These are phyloP conservation scores for Ctenopoma multispine DNA, from an alignment of 2,797 vertebrate genomes.

Conservation along the genomic window DNA sequence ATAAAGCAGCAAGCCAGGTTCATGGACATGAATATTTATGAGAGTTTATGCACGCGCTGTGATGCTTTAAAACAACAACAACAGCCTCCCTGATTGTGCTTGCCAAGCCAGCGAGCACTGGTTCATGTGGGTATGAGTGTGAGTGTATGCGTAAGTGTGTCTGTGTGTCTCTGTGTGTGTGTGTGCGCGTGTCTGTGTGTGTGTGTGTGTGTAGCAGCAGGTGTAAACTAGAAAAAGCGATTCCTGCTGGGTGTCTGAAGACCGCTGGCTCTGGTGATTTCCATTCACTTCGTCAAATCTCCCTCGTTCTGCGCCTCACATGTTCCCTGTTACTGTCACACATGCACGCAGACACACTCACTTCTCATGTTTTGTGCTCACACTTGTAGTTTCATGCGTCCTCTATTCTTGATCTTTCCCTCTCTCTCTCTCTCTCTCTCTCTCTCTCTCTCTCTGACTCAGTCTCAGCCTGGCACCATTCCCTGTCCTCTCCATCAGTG, in stretches of 20 bases:
- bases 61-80: slow-evolving; percentile 82
- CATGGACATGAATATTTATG: slow-evolving; percentile 83
- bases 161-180: slow-evolving; percentile 12
- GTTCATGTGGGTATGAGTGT: slow-evolving; percentile 24
- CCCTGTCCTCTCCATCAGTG: slow-evolving; percentile 13
- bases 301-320: slow-evolving; percentile 56
- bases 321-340: slow-evolving; percentile 42
- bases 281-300: slow-evolving; percentile 59
- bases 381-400: slow-evolving; percentile 41
- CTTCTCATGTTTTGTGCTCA: slow-evolving; percentile 36
- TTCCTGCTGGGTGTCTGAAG: slow-evolving; percentile 75
- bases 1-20: slow-evolving; percentile 81
- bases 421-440: background rate
- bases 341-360: slow-evolving; percentile 9
- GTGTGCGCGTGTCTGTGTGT: slow-evolving; percentile 10
- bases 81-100: slow-evolving; percentile 72
- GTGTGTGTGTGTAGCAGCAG: slow-evolving; percentile 61
- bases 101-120: slow-evolving; percentile 68
- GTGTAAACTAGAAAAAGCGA: slow-evolving; percentile 77
- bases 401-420: slow-evolving; percentile 31
- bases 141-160: slow-evolving; percentile 4
- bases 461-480: slow-evolving; percentile 44
- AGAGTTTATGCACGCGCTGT: slow-evolving; percentile 80
- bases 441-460: slow-evolving; percentile 17
- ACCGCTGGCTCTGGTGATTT: slow-evolving; percentile 74